Evolutionary conservation across 2,113 vertebrate species (phyloP).

Genomic region (Amia ocellicauda): DNA sequence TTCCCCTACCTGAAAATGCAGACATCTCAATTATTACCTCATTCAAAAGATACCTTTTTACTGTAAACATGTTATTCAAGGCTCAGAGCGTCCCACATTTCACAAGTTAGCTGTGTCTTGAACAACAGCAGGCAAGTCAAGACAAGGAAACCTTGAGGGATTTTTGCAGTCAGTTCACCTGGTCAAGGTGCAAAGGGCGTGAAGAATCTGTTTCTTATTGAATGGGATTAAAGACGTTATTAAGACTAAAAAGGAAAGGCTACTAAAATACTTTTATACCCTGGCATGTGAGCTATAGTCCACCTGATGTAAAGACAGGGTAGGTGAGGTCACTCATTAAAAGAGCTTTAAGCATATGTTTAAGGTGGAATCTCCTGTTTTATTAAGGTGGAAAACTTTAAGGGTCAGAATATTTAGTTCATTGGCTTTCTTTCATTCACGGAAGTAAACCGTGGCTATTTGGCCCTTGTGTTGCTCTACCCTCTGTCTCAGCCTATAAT

Average conservation of each 20-base stretch:
- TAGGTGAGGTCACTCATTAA: conserved; percentile 27
- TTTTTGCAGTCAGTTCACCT: conserved; percentile 10
- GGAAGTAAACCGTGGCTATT: too few species aligned
- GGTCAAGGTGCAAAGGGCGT: conserved; percentile 5
- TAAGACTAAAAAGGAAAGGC: conserved; percentile 11
- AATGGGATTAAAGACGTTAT: conserved; percentile 13
- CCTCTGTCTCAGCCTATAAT: too few species aligned
- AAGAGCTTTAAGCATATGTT: conserved; percentile 22
- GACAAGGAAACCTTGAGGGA: not conserved
- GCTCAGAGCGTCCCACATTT: not conserved
- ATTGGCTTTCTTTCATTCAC: too few species aligned
- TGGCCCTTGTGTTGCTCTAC: too few species aligned
- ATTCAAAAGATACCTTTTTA: not conserved
- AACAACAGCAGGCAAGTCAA: conserved; percentile 5
- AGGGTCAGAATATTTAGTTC: too few species aligned
- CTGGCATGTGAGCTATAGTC: conserved; percentile 17
- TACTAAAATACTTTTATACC: conserved; percentile 17
- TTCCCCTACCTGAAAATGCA: too few species aligned
- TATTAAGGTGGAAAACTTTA: conserved; percentile 21
- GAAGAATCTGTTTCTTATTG: not conserved
- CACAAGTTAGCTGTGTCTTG: not conserved
- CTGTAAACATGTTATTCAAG: not conserved
- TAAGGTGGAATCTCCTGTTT: conserved; percentile 25
- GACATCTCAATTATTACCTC: too few species aligned
- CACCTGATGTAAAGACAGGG: conserved; percentile 28